Evolutionary conservation across 2,113 vertebrate species (phyloP).

Genomic region (Atlantisia rogersi): DNA sequence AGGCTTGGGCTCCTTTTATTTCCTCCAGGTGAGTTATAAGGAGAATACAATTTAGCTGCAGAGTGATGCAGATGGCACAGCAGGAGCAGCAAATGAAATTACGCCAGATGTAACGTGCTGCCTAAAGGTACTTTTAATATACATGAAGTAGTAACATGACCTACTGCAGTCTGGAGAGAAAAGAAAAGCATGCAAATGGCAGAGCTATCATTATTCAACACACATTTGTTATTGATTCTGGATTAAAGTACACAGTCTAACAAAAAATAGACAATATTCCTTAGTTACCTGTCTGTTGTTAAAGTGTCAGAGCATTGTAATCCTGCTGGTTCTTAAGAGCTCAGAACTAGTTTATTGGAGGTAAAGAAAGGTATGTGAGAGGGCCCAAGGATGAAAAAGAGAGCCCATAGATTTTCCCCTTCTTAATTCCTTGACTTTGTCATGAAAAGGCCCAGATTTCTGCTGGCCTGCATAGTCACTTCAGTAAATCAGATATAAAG

Average conservation of each 20-base stretch:
- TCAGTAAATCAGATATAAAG: neutral
- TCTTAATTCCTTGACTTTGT: neutral
- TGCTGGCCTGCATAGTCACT: neutral
- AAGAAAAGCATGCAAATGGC: neutral
- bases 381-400: neutral
- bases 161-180: neutral
- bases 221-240: neutral
- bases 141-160: neutral
- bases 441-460: neutral
- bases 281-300: neutral
- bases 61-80: conserved; percentile 20
- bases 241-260: neutral
- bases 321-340: neutral
- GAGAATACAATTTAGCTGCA: conserved; percentile 25
- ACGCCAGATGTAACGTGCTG: conserved; percentile 3
- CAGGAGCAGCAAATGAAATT: conserved; percentile 4
- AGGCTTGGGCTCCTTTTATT: neutral
- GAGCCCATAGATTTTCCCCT: neutral
- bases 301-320: neutral
- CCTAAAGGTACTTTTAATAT: conserved; percentile 4
- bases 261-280: neutral
- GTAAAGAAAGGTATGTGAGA: neutral
- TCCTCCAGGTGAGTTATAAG: neutral
- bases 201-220: neutral
- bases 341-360: neutral